These are phyloP conservation scores for Paratrypauchen microcephalus DNA, from an alignment of 2,797 vertebrate species.

Conservation along the genomic window DNA sequence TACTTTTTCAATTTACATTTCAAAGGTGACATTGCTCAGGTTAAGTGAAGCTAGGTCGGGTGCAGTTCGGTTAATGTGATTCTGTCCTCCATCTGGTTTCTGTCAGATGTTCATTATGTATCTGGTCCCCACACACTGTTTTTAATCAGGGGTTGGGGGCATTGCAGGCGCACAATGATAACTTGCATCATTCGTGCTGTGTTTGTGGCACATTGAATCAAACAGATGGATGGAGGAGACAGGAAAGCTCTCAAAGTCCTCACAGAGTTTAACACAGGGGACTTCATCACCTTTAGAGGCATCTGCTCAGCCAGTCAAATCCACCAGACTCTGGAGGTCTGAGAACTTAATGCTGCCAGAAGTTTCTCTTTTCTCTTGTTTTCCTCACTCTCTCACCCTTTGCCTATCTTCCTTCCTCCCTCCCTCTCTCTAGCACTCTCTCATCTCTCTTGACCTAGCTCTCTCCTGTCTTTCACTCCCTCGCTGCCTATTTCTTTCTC, in stretches of 20 bases:
- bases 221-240: constrained; percentile 50
- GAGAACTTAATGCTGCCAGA: constrained; percentile 16
- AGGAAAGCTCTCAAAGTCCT: constrained; percentile 35
- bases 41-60: neutral
- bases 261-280: constrained; percentile 32
- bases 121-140: neutral
- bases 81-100: neutral
- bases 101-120: neutral
- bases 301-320: constrained; percentile 38
- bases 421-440: no score
- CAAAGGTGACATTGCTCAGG: constrained; percentile 4
- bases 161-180: constrained; percentile 17
- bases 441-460: no score
- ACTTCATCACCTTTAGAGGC: constrained; percentile 54
- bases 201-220: constrained; percentile 19
- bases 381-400: no score
- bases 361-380: neutral
- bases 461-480: no score
- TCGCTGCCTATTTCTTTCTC: no score
- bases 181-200: constrained; percentile 16
- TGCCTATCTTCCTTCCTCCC: no score
- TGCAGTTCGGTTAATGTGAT: neutral
- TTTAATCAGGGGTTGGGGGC: constrained; percentile 13
- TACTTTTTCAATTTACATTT: neutral
- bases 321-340: constrained; percentile 33